These are phyloP conservation scores for Rhodophaea formosa DNA, from an alignment of 2,888 invertebrate species.

Conservation along the genomic window DNA sequence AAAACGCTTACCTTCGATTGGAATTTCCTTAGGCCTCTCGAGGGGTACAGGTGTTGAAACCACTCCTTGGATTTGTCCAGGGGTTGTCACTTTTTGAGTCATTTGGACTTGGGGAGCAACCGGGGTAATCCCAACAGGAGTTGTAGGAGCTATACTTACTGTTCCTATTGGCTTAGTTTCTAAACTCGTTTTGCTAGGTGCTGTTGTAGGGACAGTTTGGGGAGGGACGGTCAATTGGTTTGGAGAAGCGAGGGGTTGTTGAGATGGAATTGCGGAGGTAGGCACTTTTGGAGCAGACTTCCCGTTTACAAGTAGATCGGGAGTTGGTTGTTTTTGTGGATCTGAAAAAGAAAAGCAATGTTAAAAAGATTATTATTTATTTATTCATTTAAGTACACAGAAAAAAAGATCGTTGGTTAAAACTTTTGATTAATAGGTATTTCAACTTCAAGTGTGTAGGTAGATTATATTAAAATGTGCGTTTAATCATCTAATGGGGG, in stretches of 20 bases:
- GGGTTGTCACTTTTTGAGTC: neutral
- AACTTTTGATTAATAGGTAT: no score
- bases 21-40: constrained; percentile 8
- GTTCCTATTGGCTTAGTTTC: neutral
- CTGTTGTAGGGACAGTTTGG: constrained; percentile 19
- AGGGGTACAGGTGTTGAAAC: neutral
- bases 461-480: no score
- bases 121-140: neutral
- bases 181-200: constrained; percentile 14
- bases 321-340: constrained; percentile 55
- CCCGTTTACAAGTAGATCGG: constrained; percentile 66
- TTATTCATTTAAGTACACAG: no score
- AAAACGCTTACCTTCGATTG: neutral
- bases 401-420: no score
- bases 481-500: no score
- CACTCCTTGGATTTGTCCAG: constrained; percentile 5
- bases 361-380: neutral
- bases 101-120: neutral
- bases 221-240: constrained; percentile 40
- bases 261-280: constrained; percentile 22
- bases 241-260: constrained; percentile 29
- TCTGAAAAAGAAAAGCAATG: constrained; percentile 31
- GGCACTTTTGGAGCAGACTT: constrained; percentile 35
- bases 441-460: no score
- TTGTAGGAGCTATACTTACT: neutral